Conservation (phyloP, 1,140 invertebrate genomes). For the Chrysoperla carnea region DNA sequence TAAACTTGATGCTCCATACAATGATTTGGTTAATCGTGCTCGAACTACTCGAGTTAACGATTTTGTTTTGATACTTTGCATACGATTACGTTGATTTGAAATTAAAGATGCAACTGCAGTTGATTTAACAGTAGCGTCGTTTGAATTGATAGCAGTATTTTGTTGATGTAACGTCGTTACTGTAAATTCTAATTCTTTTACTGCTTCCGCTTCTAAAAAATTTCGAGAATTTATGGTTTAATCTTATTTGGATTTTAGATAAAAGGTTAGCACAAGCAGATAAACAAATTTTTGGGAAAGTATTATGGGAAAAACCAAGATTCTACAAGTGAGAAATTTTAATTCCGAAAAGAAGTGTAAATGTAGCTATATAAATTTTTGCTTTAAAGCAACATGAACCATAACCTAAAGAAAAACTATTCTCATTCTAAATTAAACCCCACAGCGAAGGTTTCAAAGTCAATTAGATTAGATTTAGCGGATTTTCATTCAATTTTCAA, state of each 20-base stretch:
- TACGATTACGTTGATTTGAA: slow-evolving; percentile 11
- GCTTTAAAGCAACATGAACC: no score
- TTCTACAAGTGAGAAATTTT: no score
- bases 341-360: no score
- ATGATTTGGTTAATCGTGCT: slow-evolving; percentile 18
- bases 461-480: no score
- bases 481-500: no score
- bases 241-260: background rate
- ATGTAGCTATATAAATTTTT: no score
- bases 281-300: no score
- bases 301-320: no score
- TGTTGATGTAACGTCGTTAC: slow-evolving; percentile 50
- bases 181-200: slow-evolving; percentile 70
- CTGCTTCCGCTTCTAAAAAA: slow-evolving; percentile 37
- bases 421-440: no score
- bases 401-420: no score
- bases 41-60: slow-evolving; percentile 16
- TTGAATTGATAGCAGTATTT: slow-evolving; percentile 30
- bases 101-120: slow-evolving; percentile 3
- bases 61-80: slow-evolving; percentile 18
- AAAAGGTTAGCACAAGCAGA: no score
- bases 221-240: slow-evolving; percentile 4
- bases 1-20: background rate
- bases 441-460: no score
- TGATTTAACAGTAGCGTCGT: slow-evolving; percentile 15